A percentile compares a stretch with the other conserved stretches of the same genome.
These are phyloP conservation scores for Dendrocincla tyrannina DNA, from an alignment of 2,797 vertebrate genomes.

Conservation along the genomic window DNA sequence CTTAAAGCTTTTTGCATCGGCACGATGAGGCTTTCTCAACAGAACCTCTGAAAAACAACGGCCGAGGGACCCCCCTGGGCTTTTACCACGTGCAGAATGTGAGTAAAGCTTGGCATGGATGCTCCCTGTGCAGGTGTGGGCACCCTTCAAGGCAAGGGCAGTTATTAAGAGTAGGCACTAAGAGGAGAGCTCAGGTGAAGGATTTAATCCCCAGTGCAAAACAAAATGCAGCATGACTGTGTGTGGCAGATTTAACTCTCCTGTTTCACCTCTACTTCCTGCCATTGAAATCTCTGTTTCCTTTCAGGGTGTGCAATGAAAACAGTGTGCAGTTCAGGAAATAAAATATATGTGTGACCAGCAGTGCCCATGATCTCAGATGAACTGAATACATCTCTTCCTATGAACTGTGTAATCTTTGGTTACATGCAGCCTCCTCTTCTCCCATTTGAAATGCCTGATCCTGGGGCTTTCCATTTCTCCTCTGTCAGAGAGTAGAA, in stretches of 20 bases:
- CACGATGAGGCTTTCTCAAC: slow-evolving; percentile 99
- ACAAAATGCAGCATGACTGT: background rate
- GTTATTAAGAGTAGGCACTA: background rate
- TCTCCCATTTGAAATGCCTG: background rate
- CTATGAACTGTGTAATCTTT: background rate
- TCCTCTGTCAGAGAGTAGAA: background rate
- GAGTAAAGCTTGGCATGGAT: slow-evolving; percentile 57
- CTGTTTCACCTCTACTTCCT: background rate
- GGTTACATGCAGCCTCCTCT: background rate
- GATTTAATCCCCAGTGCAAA: background rate
- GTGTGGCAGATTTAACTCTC: background rate
- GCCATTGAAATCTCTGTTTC: slow-evolving; percentile 2
- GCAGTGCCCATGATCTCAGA: background rate
- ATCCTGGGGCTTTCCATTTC: background rate
- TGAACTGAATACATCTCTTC: background rate
- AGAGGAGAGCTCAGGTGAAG: background rate
- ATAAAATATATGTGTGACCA: background rate
- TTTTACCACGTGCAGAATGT: slow-evolving; percentile 99
- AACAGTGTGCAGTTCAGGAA: background rate
- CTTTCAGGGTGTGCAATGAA: background rate
- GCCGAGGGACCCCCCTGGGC: slow-evolving; percentile 90
- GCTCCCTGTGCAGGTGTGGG: background rate
- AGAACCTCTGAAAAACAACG: slow-evolving; percentile 94
- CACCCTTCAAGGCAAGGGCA: background rate
- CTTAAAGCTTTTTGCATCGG: slow-evolving; percentile 92